phyloP scores from a whole-genome alignment of 2,888 invertebrate genomes.

The Torymus texanus region DNA sequence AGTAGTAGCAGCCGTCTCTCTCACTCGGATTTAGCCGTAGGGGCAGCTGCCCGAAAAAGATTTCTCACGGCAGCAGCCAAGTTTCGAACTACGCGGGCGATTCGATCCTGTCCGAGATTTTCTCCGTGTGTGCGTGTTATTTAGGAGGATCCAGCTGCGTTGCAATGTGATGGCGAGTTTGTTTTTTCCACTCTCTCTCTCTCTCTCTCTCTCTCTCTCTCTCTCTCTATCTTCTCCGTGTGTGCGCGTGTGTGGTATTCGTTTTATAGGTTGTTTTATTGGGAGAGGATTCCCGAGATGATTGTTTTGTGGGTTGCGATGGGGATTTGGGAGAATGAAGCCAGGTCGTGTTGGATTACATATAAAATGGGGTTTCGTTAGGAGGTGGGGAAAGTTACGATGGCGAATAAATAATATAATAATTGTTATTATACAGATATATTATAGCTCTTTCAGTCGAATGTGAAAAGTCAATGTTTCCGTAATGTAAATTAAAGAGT shows the following conservation, averaged over 20 bases:
- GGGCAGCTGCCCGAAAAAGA: conserved; percentile 19
- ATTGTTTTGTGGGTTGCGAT: not conserved
- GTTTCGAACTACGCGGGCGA: conserved; percentile 20
- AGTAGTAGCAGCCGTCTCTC: too few species aligned
- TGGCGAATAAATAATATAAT: too few species aligned
- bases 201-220: not conserved
- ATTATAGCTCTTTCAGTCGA: too few species aligned
- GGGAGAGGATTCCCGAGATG: not conserved
- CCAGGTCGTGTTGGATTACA: too few species aligned
- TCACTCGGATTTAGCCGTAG: not conserved
- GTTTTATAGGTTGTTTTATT: not conserved
- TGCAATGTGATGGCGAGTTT: not conserved
- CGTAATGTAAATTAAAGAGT: too few species aligned
- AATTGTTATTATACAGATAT: too few species aligned
- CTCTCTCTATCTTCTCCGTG: not conserved
- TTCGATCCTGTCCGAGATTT: conserved; percentile 32
- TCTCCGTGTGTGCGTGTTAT: conserved; percentile 6
- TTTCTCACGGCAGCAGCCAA: conserved; percentile 1
- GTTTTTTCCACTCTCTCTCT: not conserved
- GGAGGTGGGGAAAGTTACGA: too few species aligned
- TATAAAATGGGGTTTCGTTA: not conserved
- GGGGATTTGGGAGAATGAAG: too few species aligned
- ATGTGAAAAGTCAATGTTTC: too few species aligned
- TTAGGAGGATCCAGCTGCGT: conserved; percentile 22
- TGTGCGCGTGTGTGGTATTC: too few species aligned